phyloP scores from a whole-genome alignment of 1,140 invertebrate species.

The Drosophila pseudoananassae region DNA sequence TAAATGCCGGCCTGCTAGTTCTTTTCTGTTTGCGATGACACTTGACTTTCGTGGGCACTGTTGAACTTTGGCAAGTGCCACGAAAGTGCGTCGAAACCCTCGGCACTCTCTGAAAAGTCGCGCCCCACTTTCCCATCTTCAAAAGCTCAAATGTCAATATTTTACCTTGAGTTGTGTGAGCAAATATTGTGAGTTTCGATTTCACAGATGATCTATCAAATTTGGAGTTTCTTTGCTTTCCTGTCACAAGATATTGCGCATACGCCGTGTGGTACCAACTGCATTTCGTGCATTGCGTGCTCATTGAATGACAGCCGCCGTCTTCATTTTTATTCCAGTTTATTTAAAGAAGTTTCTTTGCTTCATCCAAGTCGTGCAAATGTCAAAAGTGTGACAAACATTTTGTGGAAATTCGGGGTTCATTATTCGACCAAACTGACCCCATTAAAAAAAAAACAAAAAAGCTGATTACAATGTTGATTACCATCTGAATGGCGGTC shows the following conservation, averaged over 20 bases:
- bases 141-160: conserved; percentile 25
- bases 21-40: conserved; percentile 37
- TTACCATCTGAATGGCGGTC: conserved; percentile 16
- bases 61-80: conserved; percentile 56
- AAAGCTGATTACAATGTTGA: conserved; percentile 40
- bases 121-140: conserved; percentile 52
- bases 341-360: conserved; percentile 23
- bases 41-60: conserved; percentile 54
- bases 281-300: conserved; percentile 64
- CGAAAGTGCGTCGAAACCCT: conserved; percentile 55
- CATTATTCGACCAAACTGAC: conserved; percentile 43
- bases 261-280: conserved; percentile 56
- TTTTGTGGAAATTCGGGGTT: conserved; percentile 48
- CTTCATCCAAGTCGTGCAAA: conserved; percentile 53
- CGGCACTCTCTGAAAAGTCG: conserved; percentile 34
- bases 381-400: conserved; percentile 68
- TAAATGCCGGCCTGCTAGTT: conserved; percentile 43
- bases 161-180: not conserved
- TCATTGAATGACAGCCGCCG: conserved; percentile 42
- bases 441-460: conserved; percentile 17
- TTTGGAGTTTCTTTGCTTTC: not conserved
- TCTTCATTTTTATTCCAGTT: conserved; percentile 39
- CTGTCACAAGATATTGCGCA: conserved; percentile 40
- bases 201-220: not conserved
- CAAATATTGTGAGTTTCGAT: conserved; percentile 2